Conservation (phyloP, 2,113 vertebrate genomes). For the Anarrhichthys ocellatus region DNA sequence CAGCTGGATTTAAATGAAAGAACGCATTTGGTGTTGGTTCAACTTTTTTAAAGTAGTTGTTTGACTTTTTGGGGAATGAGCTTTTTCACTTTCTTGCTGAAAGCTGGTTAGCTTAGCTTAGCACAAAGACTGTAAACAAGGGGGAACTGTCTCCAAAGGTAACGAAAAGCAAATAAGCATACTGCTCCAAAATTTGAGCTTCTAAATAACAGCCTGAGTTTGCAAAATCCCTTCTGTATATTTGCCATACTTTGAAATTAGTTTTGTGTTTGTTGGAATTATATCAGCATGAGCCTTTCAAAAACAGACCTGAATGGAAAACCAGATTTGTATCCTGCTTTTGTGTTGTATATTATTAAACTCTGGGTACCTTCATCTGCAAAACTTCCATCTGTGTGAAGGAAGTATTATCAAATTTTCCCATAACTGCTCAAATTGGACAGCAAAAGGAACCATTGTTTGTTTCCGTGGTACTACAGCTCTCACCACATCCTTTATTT, state of each 20-base stretch:
- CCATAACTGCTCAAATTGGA: background rate
- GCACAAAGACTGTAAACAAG: background rate
- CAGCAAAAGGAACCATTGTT: conserved; percentile 24
- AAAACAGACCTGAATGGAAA: background rate
- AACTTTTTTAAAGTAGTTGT: background rate
- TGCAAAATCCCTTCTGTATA: background rate
- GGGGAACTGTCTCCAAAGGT: background rate
- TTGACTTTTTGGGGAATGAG: conserved; percentile 5
- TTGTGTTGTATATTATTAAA: background rate
- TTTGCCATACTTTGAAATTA: background rate
- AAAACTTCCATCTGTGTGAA: background rate
- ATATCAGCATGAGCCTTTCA: background rate
- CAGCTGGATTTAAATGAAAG: conserved; percentile 9
- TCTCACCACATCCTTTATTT: conserved; percentile 30
- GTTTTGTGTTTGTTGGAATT: conserved; percentile 3
- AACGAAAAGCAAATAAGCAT: background rate
- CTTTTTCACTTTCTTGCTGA: background rate
- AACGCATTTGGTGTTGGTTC: background rate
- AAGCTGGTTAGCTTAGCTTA: background rate
- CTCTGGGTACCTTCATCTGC: conserved; percentile 44
- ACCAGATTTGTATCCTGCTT: conserved; percentile 28
- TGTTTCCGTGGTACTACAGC: conserved; percentile 30
- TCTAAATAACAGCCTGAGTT: background rate
- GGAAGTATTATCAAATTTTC: conserved; percentile 12
- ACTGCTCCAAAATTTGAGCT: background rate